These are phyloP conservation scores for Pectinophora gossypiella DNA, from an alignment of 1,140 invertebrate species.

Conservation along the genomic window DNA sequence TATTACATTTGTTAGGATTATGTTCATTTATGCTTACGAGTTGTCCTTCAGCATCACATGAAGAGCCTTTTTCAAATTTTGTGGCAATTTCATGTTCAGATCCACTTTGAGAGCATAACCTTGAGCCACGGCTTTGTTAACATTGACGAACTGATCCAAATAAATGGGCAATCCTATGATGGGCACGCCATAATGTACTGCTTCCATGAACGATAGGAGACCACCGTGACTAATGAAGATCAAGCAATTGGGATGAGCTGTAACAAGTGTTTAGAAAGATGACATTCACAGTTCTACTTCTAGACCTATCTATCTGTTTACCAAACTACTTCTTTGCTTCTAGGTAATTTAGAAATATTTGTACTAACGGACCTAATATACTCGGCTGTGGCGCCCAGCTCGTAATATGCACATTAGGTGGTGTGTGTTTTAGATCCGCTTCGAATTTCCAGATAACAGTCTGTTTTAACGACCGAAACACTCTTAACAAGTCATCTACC, in stretches of 20 bases:
- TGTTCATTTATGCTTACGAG: constrained; percentile 14
- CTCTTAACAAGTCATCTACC: constrained; percentile 64
- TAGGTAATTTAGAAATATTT: too few species aligned
- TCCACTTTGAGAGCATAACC: constrained; percentile 53
- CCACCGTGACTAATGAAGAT: constrained; percentile 82
- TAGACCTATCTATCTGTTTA: too few species aligned
- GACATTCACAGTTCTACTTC: too few species aligned
- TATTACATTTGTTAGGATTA: too few species aligned
- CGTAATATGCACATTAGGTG: constrained; percentile 78
- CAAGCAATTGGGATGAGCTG: constrained; percentile 77
- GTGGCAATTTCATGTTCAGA: constrained; percentile 16
- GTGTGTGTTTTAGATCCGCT: constrained; percentile 62
- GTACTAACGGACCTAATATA: constrained; percentile 75
- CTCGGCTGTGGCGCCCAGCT: constrained; percentile 84
- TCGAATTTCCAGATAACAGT: constrained; percentile 83
- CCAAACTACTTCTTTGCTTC: too few species aligned
- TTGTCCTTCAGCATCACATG: constrained; percentile 18
- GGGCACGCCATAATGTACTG: constrained; percentile 79
- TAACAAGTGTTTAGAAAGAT: too few species aligned
- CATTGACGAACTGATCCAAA: constrained; percentile 77
- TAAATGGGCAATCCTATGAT: constrained; percentile 80
- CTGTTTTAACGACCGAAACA: constrained; percentile 75
- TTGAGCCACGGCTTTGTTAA: constrained; percentile 44
- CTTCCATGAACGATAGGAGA: constrained; percentile 78
- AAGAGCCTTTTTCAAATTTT: constrained; percentile 19